These are phyloP conservation scores for Scatophagus argus DNA, from an alignment of 2,113 vertebrate genomes.

Conservation along the genomic window DNA sequence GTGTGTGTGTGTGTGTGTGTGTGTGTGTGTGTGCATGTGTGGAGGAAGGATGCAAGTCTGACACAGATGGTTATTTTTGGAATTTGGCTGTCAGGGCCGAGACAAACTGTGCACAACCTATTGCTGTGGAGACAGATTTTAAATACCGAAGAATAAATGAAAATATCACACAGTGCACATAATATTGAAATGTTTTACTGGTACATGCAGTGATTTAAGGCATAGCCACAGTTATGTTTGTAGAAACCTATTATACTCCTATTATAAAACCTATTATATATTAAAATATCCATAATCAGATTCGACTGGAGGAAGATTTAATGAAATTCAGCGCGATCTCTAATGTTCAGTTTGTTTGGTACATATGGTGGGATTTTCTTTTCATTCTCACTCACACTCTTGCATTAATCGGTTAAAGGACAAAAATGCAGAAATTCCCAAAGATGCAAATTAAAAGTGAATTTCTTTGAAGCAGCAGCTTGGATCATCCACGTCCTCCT, in stretches of 20 bases:
- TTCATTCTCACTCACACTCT: neutral
- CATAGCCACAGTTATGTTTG: neutral
- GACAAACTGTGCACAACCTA: constrained; percentile 48
- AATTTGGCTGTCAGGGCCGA: constrained; percentile 51
- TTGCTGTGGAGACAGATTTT: constrained; percentile 35
- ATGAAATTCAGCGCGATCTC: constrained; percentile 8
- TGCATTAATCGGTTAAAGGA: constrained; percentile 21
- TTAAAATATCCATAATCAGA: neutral
- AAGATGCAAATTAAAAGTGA: constrained; percentile 49
- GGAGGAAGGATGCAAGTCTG: constrained; percentile 51
- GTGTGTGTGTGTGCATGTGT: constrained; percentile 20
- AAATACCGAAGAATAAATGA: constrained; percentile 27
- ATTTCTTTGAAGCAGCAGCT: constrained; percentile 48
- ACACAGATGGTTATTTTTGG: constrained; percentile 75
- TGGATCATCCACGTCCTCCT: constrained; percentile 56
- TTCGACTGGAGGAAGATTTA: neutral
- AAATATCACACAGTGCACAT: constrained; percentile 16
- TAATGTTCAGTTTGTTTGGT: constrained; percentile 24
- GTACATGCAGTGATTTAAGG: neutral
- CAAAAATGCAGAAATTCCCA: constrained; percentile 18
- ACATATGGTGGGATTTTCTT: constrained; percentile 5
- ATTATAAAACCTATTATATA: neutral
- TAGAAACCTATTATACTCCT: neutral
- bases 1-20: constrained; percentile 15
- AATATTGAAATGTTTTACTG: neutral